Evolutionary conservation across 2,113 vertebrate species (phyloP).

Genomic region (Merops nubicus): DNA sequence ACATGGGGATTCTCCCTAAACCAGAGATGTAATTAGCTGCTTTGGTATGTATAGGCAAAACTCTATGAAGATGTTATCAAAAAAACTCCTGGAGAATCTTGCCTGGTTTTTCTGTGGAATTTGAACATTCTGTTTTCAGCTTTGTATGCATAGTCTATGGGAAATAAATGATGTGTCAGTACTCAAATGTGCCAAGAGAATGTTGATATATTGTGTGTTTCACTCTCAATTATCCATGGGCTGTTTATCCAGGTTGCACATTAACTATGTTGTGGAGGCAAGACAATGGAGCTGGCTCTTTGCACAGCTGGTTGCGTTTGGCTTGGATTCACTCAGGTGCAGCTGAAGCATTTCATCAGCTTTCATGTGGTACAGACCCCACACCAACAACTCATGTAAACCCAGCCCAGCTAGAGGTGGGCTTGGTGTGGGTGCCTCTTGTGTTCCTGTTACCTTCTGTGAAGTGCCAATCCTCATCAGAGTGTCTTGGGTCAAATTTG

Average conservation of each 20-base stretch:
- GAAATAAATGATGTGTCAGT: slow-evolving; percentile 40
- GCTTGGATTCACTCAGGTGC: not conserved
- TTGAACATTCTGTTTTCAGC: not conserved
- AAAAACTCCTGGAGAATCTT: too few relatives aligned
- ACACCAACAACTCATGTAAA: not conserved
- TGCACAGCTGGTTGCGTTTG: not conserved
- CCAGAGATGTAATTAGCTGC: not conserved
- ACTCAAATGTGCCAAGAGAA: not conserved
- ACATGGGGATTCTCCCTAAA: not conserved
- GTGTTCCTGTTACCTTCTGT: not conserved
- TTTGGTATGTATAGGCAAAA: not conserved
- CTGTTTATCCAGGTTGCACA: slow-evolving; percentile 18
- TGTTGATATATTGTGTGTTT: not conserved
- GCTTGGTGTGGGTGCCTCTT: not conserved
- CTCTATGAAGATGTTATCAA: rapidly evolving
- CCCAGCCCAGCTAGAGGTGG: not conserved
- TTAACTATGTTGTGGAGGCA: not conserved
- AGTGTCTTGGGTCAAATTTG: not conserved
- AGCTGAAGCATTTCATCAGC: not conserved
- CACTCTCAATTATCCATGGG: not conserved
- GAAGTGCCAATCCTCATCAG: not conserved
- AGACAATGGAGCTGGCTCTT: not conserved
- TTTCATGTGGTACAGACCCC: not conserved
- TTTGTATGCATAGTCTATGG: not conserved
- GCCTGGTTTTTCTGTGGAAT: not conserved